A percentile compares a stretch with the other conserved stretches of the same genome.
Conservation (phyloP, 2,113 vertebrate species). For the Deroptyus accipitrinus region DNA sequence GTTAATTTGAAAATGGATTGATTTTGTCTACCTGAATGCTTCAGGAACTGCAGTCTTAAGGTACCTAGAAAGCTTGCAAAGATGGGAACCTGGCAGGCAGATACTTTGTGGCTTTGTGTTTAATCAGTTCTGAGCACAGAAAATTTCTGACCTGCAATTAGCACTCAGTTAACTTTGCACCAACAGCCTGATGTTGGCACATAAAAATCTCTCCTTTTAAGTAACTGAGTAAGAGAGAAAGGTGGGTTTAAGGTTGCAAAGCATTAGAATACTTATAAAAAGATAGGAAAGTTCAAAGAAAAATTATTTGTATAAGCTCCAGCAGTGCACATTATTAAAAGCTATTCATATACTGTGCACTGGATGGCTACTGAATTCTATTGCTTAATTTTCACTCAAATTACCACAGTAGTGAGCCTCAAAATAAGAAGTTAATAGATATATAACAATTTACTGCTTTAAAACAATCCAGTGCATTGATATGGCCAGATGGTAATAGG, state of each 20-base stretch:
- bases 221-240: not conserved
- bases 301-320: slow-evolving; percentile 8
- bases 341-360: not conserved
- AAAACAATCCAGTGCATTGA: not conserved
- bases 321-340: slow-evolving; percentile 34
- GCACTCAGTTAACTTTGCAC: not conserved
- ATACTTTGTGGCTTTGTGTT: not conserved
- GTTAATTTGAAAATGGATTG: not conserved
- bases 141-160: not conserved
- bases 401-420: not conserved
- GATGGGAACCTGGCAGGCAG: not conserved
- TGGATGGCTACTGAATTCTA: not conserved
- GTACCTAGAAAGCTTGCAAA: not conserved
- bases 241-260: not conserved
- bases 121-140: not conserved
- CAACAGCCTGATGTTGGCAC: not conserved
- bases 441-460: not conserved
- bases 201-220: slow-evolving; percentile 9
- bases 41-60: not conserved
- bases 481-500: not conserved
- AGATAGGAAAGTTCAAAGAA: slow-evolving; percentile 39
- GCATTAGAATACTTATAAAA: not conserved
- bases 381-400: not conserved
- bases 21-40: not conserved
- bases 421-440: not conserved